Conservation (phyloP, 1,140 invertebrate species). For the Maconellicoccus hirsutus region DNA sequence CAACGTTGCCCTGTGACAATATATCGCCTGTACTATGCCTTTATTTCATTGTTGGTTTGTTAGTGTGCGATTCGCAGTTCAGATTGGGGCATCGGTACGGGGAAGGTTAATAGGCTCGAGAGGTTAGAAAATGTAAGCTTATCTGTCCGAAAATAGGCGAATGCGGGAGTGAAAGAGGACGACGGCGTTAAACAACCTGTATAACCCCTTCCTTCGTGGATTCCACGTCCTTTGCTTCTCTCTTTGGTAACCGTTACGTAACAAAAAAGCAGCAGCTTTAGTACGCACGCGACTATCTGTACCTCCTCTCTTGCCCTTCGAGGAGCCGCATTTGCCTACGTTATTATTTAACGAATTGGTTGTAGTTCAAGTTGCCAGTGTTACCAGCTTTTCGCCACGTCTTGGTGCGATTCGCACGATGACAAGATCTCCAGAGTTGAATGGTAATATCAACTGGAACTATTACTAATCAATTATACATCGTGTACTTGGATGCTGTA, state of each 20-base stretch:
- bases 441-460: not conserved
- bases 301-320: not conserved
- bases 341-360: not conserved
- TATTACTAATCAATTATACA: not conserved
- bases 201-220: too few relatives aligned
- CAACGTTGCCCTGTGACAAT: slow-evolving; percentile 17
- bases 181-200: not conserved
- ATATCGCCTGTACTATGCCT: not conserved
- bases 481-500: not conserved
- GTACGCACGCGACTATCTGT: not conserved
- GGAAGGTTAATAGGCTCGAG: not conserved
- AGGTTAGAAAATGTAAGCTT: not conserved
- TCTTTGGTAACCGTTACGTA: not conserved
- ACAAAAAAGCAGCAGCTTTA: not conserved
- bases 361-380: not conserved
- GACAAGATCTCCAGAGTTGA: too few relatives aligned
- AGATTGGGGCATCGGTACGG: too few relatives aligned
- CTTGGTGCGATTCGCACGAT: too few relatives aligned
- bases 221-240: too few relatives aligned
- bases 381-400: not conserved
- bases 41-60: not conserved
- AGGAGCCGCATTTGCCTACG: not conserved
- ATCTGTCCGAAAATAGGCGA: not conserved
- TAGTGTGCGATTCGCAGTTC: not conserved
- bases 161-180: not conserved